Conservation (phyloP, 2,113 vertebrate genomes). For the Pipa parva region DNA sequence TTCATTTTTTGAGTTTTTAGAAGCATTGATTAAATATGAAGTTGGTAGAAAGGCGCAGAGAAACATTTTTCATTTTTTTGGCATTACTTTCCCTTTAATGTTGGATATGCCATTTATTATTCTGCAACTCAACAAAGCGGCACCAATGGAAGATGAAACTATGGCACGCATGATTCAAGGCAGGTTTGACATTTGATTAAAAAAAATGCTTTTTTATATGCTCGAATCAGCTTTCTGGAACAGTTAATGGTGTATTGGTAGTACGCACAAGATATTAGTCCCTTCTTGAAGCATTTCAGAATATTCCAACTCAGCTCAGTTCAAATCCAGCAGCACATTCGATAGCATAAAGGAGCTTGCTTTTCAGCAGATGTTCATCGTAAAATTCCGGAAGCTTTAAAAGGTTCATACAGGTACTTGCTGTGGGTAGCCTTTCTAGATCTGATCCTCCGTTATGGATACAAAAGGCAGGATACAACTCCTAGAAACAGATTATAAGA, state of each 20-base stretch:
- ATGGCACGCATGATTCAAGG: slow-evolving; percentile 48
- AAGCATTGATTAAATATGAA: no score
- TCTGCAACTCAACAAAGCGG: no score
- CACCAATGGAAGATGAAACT: slow-evolving; percentile 46
- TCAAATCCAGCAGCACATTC: slow-evolving; percentile 96
- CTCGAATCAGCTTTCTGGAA: slow-evolving; percentile 48
- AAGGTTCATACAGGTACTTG: slow-evolving; percentile 99
- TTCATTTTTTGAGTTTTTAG: no score
- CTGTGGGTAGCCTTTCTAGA: slow-evolving; percentile 89
- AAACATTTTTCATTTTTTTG: no score
- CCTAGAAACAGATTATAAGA: slow-evolving; percentile 72
- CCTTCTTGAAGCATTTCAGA: slow-evolving; percentile 40
- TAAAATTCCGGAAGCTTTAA: slow-evolving; percentile 95
- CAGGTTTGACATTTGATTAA: background rate
- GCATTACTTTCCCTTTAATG: slow-evolving; percentile 3
- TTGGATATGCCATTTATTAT: no score
- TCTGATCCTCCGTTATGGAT: slow-evolving; percentile 93
- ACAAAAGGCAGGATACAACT: slow-evolving; percentile 95
- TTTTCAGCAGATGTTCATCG: slow-evolving; percentile 84
- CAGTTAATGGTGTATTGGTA: slow-evolving; percentile 33
- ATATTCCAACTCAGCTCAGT: slow-evolving; percentile 76
- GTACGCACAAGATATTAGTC: slow-evolving; percentile 32
- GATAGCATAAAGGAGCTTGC: slow-evolving; percentile 94
- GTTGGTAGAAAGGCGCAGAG: no score
- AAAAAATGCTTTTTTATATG: background rate